A percentile compares a stretch with the other conserved stretches of the same genome.
phyloP scores from a whole-genome alignment of 2,113 vertebrate species.

The Myiozetetes cayanensis region DNA sequence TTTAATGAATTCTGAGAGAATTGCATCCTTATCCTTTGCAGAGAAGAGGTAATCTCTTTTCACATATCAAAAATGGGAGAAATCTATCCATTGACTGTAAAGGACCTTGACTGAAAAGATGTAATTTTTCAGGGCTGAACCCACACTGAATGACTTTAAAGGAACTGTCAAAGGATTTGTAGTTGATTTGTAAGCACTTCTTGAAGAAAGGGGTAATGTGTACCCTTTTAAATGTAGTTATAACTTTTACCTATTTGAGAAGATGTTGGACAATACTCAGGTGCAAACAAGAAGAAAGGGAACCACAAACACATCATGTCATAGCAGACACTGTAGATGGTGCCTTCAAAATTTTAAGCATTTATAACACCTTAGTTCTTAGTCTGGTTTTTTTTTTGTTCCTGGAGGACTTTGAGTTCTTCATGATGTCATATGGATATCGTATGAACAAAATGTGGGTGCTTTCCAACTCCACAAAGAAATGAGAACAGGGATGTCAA shows the following conservation, averaged over 20 bases:
- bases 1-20: not conserved
- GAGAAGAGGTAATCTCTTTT: not conserved
- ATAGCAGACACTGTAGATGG: not conserved
- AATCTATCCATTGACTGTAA: not conserved
- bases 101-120: not conserved
- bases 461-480: not conserved
- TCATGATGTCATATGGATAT: accelerated
- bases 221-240: not conserved
- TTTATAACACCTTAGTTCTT: not conserved
- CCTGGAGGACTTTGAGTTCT: not conserved
- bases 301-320: not conserved
- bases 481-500: not conserved
- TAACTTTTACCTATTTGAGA: not conserved
- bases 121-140: not conserved
- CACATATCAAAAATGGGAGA: not conserved
- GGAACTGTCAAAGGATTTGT: not conserved
- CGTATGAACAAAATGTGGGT: not conserved
- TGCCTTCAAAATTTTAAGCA: not conserved
- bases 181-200: not conserved
- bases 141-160: not conserved
- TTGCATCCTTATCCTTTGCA: not conserved
- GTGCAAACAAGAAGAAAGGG: not conserved
- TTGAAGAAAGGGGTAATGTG: not conserved
- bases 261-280: not conserved
- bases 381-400: not conserved